phyloP scores from a whole-genome alignment of 1,140 invertebrate genomes.

The Drosophila kikkawai region DNA sequence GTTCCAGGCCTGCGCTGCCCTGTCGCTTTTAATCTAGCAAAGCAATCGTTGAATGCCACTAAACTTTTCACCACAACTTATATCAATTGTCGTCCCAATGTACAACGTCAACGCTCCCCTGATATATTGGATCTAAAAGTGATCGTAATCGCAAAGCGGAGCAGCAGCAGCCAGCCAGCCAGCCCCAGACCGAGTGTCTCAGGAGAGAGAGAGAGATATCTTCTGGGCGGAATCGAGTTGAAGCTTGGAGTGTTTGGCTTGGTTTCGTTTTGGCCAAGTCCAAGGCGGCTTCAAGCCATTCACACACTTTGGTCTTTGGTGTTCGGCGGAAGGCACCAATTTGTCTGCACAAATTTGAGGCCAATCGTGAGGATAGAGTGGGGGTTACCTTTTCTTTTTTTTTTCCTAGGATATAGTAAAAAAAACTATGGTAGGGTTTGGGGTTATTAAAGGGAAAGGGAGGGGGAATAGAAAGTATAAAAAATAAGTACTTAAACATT shows the following conservation, averaged over 20 bases:
- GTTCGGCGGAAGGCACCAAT: constrained; percentile 40
- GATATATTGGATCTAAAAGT: constrained; percentile 85
- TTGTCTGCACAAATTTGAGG: constrained; percentile 56
- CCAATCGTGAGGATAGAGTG: not conserved
- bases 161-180: constrained; percentile 32
- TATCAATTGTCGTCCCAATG: constrained; percentile 85
- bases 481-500: no score
- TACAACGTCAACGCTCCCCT: constrained; percentile 82
- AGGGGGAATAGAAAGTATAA: not conserved
- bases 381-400: not conserved
- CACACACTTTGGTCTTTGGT: constrained; percentile 16
- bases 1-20: constrained; percentile 31
- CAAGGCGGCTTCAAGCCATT: constrained; percentile 12
- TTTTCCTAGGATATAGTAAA: not conserved
- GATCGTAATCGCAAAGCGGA: constrained; percentile 84
- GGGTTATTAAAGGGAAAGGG: no score
- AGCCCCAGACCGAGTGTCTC: constrained; percentile 56
- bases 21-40: constrained; percentile 83
- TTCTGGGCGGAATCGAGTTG: constrained; percentile 16
- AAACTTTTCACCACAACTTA: constrained; percentile 85
- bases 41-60: constrained; percentile 84
- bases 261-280: constrained; percentile 50
- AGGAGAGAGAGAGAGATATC: constrained; percentile 15
- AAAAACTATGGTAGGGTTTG: not conserved
- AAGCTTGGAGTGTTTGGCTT: constrained; percentile 14